Base-by-base conservation (phyloP, 2,797 vertebrate genomes). In the Brachymystax lenok region DNA sequence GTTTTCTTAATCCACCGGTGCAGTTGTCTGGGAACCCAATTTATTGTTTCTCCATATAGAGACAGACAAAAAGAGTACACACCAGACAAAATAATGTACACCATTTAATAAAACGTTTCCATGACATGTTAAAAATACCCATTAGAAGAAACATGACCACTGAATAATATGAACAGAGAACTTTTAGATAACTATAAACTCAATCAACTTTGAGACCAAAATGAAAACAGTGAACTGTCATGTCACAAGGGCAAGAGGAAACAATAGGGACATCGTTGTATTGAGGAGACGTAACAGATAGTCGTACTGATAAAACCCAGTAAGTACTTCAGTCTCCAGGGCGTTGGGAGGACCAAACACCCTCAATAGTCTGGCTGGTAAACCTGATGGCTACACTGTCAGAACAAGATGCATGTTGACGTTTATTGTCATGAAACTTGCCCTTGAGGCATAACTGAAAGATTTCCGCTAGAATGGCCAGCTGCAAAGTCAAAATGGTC, bases 271-370 rank as follows among this genome's bases (percentile, higher is more conserved):
- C 50, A 81, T 77, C 21, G 54, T 59, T 59, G 54, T 59, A 59
- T 17, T 59, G 17, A 59, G 54, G 19, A 59, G 56, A 59, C n/a
- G 56, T 59, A n/a, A n/a, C 10, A 46, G 40, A 13, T 3, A 59
- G n/a, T 59, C 73, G 84, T 90, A 92, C 92, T 92, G 92, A 93
- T 93, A 93, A 93, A 93, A 92, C 90, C 88, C 90, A 92, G 89
- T 91, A 91, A 90, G 77, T 81, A 84, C 68, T 76, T 84, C 24
- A 68, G 64, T 59, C 84, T 88, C 84, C 76, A 84, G 81, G 77
- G 80, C 82, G 84, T 77, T 35, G 66, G 66, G 66, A 33, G 13
- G 14, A 28, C 13, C 35, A 52, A 61, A 74, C 54, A 80, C 67
- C 88, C 83, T 80, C 82, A 88, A 79, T 72, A 16, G 46, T 84